Conservation (phyloP, 2,797 vertebrate species). For the Acipenser ruthenus region DNA sequence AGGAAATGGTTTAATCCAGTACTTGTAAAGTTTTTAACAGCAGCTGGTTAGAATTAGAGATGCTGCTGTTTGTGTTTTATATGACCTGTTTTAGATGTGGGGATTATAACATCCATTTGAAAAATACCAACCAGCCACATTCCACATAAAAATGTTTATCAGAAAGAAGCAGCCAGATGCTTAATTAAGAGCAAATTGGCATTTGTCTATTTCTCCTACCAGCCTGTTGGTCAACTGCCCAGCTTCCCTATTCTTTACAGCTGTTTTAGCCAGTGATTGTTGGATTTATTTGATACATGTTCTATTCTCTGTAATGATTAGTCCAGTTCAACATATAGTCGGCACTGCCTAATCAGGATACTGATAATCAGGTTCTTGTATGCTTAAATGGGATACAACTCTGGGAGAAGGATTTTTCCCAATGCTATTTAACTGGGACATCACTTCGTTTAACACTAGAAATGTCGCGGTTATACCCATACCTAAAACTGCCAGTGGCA, state of each 20-base stretch:
- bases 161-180: not conserved
- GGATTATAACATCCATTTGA: not conserved
- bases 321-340: no score
- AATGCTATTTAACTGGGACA: no score
- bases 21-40: constrained; percentile 21
- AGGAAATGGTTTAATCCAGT: constrained; percentile 25
- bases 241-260: not conserved
- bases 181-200: not conserved
- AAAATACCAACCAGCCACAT: constrained; percentile 21
- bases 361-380: no score
- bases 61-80: constrained; percentile 20
- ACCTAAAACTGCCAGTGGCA: no score
- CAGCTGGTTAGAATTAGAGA: constrained; percentile 35
- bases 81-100: constrained; percentile 20
- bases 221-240: not conserved
- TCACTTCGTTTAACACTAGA: no score
- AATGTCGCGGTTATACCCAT: no score
- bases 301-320: no score
- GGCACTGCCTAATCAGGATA: no score
- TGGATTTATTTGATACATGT: no score
- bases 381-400: no score
- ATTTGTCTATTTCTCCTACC: not conserved
- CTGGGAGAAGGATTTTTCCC: no score
- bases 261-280: no score
- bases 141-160: not conserved